Conservation (phyloP, 2,888 invertebrate genomes). For the Dendrolimus houi region DNA sequence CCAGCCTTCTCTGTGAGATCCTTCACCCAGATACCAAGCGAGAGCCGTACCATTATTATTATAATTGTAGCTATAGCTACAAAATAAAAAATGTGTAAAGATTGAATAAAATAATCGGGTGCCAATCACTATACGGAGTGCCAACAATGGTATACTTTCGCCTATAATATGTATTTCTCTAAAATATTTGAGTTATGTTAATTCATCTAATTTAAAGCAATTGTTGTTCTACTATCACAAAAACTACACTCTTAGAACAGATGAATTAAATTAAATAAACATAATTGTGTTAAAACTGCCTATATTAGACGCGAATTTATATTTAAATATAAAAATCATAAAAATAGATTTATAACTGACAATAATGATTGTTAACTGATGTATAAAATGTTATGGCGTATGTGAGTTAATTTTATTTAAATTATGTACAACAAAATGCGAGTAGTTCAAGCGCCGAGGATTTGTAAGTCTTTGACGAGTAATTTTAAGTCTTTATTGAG, state of each 20-base stretch:
- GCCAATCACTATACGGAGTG: no score
- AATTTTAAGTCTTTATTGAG: no score
- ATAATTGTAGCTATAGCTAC: no score
- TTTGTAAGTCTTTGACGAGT: constrained; percentile 1
- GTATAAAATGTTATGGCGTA: constrained; percentile 72
- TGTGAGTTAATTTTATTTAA: constrained; percentile 58
- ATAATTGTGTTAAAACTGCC: constrained; percentile 72
- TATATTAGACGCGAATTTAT: constrained; percentile 74
- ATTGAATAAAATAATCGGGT: no score
- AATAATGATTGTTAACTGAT: constrained; percentile 77
- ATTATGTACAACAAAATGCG: constrained; percentile 46
- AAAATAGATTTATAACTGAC: constrained; percentile 75
- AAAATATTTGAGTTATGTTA: no score
- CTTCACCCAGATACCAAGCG: no score
- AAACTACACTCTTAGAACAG: neutral
- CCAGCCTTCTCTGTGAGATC: no score
- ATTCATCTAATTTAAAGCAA: no score
- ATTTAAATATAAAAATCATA: constrained; percentile 70
- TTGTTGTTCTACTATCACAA: neutral
- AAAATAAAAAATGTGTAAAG: no score
- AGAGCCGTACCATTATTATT: no score
- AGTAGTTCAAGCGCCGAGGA: constrained; percentile 54
- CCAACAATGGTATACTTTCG: no score
- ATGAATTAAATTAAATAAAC: constrained; percentile 39
- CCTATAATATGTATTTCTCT: no score